Evolutionary conservation across 1,140 invertebrate species (phyloP), one percentile per base, ranked within the genome.

Genomic region (Apocrypta bakeri): DNA sequence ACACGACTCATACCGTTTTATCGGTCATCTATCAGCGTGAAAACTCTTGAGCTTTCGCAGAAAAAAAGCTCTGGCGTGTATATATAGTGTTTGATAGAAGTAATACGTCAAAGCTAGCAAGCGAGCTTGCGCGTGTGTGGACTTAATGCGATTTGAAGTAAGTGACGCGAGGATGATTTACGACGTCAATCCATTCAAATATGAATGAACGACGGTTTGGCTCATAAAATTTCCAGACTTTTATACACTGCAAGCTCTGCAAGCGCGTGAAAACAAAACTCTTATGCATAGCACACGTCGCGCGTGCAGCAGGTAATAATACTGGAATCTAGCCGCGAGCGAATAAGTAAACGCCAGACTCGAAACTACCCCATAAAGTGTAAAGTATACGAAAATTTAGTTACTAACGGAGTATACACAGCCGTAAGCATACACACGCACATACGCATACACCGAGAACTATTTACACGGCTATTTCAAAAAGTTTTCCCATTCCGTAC

Each of bases 401-500:
- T 21, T 17, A 21, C 21, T 56, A 42, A 37, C 33, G 33, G 33
- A 4, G 33, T 37, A 37, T 27, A 33, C 33, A 29, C 9, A 17
- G 12, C 14, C 11, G 12, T n/a, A n/a, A n/a, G n/a, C 14, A 48
- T 17, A 17, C 42, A 48, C 42, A 48, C 24, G 63, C 24, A 24
- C 63, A 37, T 68, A 72, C 25, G 21, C 31, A 40, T 9, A 33
- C 14, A n/a, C 29, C 7, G 48, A 3, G 66, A 17, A 64, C 69
- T 69, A 42, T 31, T 79, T 40, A 11, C 21, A 25, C 79, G 69
- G 71, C 31, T 61, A 72, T 80, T 80, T 80, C 48, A 72, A 73
- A 81, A 73, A 81, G 69, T 81, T 81, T 73, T 81, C 69, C 66
- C 79, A 66, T 74, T 56, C 56, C 71, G 27, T 27, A 24, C 40